Base-by-base conservation (phyloP, 2,888 invertebrate genomes). In the Eupithecia insigniata region DNA sequence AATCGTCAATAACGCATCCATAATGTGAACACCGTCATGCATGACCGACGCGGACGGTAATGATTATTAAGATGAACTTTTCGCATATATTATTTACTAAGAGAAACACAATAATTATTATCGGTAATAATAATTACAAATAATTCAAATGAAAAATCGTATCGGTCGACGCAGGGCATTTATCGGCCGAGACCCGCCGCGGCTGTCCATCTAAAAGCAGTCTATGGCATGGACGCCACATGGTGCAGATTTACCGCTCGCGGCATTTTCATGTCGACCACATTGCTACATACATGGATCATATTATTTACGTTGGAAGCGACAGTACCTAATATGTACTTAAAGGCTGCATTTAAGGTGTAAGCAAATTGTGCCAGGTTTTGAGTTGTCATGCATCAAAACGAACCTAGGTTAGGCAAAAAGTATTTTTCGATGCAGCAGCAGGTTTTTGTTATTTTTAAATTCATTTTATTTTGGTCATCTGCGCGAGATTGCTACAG, bases 201-300 rank as follows among this genome's bases (percentile, higher is more conserved):
- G 55, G 55, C 89, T 91, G 91, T 91, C 91, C 90, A 91, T 92
- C 91, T 91, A 90, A 91, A 88, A 87, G 89, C 89, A 90, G 88
- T 91, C 86, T 91, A 92, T 81, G 92, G 92, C 86, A 74, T 79
- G 84, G 81, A 83, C 85, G 86, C 89, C 90, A 87, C 90, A 90
- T 85, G 83, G 87, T 83, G 84, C 82, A 85, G 91, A 91, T 90
- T 91, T 87, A 90, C 90, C 88, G 89, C 89, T 83, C 84, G 87
- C 87, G 88, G 91, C 87, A 87, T 87, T 89, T 88, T 83, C 88
- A 89, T 88, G 88, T 84, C 88, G 82, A 86, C 89, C 90, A 82
- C 88, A 85, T 83, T 83, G 81, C 79, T 79, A 82, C 82, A 81
- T 73, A 77, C 81, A 73, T 16, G 61, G 79, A 80, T 61, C 14